A percentile compares a stretch with the other conserved stretches of the same genome.
phyloP scores from a whole-genome alignment of 1,140 invertebrate species.

The Apis cerana region DNA sequence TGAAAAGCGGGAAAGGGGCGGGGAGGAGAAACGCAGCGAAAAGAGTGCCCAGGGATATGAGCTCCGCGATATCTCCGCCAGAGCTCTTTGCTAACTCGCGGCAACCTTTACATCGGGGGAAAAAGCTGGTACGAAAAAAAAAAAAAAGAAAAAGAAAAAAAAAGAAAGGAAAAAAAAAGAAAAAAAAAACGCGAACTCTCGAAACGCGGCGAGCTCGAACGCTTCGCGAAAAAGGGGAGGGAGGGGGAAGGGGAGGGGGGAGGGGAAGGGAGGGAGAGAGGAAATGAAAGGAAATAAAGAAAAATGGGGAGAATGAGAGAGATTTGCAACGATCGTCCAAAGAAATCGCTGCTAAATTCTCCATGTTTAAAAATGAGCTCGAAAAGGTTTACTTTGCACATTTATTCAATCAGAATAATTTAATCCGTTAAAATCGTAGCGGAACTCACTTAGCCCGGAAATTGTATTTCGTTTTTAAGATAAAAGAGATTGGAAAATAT shows the following conservation, averaged over 20 bases:
- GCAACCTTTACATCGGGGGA: slow-evolving; percentile 53
- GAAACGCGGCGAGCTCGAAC: slow-evolving; percentile 15
- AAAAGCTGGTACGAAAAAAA: slow-evolving; percentile 18
- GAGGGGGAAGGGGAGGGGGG: neutral
- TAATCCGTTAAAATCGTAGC: slow-evolving; percentile 7
- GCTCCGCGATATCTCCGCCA: slow-evolving; percentile 54
- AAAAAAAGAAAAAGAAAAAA: neutral
- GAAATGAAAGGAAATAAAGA: neutral
- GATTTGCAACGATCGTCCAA: slow-evolving; percentile 21
- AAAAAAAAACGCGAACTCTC: neutral
- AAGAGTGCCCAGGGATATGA: slow-evolving; percentile 64
- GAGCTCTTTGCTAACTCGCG: slow-evolving; percentile 60
- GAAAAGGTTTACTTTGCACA: neutral
- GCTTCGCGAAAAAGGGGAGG: neutral
- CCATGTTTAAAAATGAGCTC: neutral
- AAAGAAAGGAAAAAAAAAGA: no score
- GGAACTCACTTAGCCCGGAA: no score
- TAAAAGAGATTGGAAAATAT: neutral
- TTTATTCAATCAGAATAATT: neutral
- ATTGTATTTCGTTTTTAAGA: neutral
- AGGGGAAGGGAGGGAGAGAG: no score
- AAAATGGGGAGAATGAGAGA: no score
- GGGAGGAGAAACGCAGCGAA: slow-evolving; percentile 16
- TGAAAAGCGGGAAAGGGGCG: slow-evolving; percentile 32
- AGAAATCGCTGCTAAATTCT: slow-evolving; percentile 23